A percentile compares a stretch with the other conserved stretches of the same genome.
Conservation (phyloP, 23 tunicate genomes). For the Aplidium turbinatum region DNA sequence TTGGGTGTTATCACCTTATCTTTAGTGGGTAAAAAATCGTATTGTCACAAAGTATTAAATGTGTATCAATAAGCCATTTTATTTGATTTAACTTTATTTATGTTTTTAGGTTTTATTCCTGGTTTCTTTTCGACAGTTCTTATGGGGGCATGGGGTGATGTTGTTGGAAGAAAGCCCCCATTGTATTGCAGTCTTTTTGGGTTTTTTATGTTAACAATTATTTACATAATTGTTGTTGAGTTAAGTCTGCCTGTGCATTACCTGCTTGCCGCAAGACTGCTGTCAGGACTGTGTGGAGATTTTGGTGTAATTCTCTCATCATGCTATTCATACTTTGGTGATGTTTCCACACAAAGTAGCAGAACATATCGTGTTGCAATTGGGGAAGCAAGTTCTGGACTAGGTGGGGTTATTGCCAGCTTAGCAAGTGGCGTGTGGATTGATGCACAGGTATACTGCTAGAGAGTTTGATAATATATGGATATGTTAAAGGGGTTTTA, state of each 20-base stretch:
- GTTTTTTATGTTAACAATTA: constrained; percentile 8
- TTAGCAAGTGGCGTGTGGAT: constrained; percentile 61
- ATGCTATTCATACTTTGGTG: constrained; percentile 57
- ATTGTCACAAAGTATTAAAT: not conserved
- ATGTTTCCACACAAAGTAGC: constrained; percentile 31
- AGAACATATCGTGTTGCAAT: constrained; percentile 58
- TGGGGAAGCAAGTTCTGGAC: constrained; percentile 45
- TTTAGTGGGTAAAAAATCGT: too few species aligned
- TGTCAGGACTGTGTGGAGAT: constrained; percentile 65
- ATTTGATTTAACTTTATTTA: too few species aligned
- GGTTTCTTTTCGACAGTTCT: constrained; percentile 37
- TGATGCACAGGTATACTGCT: constrained; percentile 29
- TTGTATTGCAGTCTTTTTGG: constrained; percentile 35
- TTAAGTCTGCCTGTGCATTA: constrained; percentile 31
- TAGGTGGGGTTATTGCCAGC: constrained; percentile 55
- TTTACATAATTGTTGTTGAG: constrained; percentile 28
- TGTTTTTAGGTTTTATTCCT: constrained; percentile 36
- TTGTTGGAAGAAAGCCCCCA: constrained; percentile 64
- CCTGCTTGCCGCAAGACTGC: constrained; percentile 37
- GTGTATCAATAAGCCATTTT: too few species aligned
- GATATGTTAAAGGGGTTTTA: too few species aligned
- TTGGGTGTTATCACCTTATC: too few species aligned
- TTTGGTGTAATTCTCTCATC: constrained; percentile 44
- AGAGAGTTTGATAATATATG: too few species aligned
- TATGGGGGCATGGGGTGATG: constrained; percentile 70